A percentile compares a stretch with the other conserved stretches of the same genome.
Evolutionary conservation across 2,888 invertebrate species (phyloP).

Genomic region (Busseola fusca): DNA sequence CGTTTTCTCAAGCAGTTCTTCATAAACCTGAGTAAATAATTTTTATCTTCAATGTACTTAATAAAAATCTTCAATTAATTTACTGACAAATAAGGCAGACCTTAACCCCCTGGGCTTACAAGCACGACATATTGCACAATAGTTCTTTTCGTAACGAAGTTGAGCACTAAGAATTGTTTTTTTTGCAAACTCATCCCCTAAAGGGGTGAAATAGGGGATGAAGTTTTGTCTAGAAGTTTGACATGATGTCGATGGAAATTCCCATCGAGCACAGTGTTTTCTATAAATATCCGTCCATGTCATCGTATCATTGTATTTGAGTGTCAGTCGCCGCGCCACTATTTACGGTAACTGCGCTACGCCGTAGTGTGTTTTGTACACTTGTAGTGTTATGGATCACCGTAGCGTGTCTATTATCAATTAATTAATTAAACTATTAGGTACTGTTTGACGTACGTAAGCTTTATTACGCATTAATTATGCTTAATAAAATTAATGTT

Average conservation of each 20-base stretch:
- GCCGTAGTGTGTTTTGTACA: constrained; percentile 5
- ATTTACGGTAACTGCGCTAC: constrained; percentile 9
- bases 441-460: background rate
- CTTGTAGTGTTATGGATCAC: background rate
- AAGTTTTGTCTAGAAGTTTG: background rate
- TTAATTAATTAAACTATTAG: background rate
- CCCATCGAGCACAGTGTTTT: too few species aligned
- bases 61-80: background rate
- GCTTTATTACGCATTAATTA: too few species aligned
- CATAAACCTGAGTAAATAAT: background rate
- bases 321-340: constrained; percentile 2
- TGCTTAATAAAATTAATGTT: too few species aligned
- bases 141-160: background rate
- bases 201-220: background rate
- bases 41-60: background rate
- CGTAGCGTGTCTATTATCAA: background rate
- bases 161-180: background rate
- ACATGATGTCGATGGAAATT: background rate
- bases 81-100: background rate
- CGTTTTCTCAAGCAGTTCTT: too few species aligned
- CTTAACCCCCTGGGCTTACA: background rate
- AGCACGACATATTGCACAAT: background rate
- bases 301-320: background rate
- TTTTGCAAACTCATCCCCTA: background rate
- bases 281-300: background rate